Percentiles rank a stretch among this genome's conserved stretches.
phyloP scores from a whole-genome alignment of 2,888 invertebrate genomes.

The Stratiomys singularior region DNA sequence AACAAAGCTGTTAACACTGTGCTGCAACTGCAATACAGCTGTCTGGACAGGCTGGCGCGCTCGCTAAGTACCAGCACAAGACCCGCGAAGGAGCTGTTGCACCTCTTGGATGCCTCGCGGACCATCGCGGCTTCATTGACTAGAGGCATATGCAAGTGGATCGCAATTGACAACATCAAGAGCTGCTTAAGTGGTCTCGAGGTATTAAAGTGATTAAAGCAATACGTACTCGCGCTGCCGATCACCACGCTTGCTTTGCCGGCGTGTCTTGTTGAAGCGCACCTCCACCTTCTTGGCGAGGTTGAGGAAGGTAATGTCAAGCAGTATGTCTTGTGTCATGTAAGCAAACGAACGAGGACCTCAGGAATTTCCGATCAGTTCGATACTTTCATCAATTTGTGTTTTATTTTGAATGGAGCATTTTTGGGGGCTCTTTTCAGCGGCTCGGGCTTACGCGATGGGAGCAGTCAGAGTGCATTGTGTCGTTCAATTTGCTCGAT shows the following conservation, averaged over 20 bases:
- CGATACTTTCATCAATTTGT: slow-evolving; percentile 41
- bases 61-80: slow-evolving; percentile 5
- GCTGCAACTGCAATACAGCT: neutral
- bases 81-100: neutral
- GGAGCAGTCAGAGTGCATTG: slow-evolving; percentile 9
- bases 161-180: slow-evolving; percentile 47
- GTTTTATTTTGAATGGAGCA: slow-evolving; percentile 6
- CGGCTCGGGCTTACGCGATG: neutral
- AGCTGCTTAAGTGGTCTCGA: slow-evolving; percentile 48
- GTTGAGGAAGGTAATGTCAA: slow-evolving; percentile 44
- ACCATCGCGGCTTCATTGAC: slow-evolving; percentile 31
- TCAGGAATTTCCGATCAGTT: slow-evolving; percentile 39
- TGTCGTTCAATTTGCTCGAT: slow-evolving; percentile 40
- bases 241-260: neutral
- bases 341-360: slow-evolving; percentile 21
- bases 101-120: neutral
- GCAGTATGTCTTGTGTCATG: slow-evolving; percentile 41
- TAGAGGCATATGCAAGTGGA: slow-evolving; percentile 41
- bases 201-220: slow-evolving; percentile 51
- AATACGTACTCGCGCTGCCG: slow-evolving; percentile 32
- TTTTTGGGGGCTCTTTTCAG: slow-evolving; percentile 3
- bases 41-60: neutral
- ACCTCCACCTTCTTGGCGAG: slow-evolving; percentile 24
- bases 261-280: slow-evolving; percentile 14
- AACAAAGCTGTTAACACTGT: slow-evolving; percentile 11